Conservation (phyloP, 1,140 invertebrate genomes). For the Drosophila fuyamai region DNA sequence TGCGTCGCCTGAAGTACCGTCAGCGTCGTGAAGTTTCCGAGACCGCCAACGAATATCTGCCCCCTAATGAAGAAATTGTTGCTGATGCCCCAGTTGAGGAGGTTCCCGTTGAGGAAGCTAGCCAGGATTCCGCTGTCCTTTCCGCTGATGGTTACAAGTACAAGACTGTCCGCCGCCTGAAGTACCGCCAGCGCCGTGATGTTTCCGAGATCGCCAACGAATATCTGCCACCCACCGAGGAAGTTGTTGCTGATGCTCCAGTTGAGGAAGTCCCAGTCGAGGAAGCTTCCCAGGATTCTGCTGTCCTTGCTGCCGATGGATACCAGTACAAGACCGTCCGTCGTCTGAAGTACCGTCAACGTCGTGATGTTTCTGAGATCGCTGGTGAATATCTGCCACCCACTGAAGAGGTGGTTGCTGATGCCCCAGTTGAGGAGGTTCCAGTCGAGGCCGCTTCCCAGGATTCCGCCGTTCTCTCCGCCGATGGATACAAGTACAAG, state of each 20-base stretch:
- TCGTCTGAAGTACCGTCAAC: slow-evolving; percentile 9
- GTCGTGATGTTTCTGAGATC: slow-evolving; percentile 17
- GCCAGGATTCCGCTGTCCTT: slow-evolving; percentile 46
- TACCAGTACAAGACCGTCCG: slow-evolving; percentile 13
- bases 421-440: slow-evolving; percentile 27
- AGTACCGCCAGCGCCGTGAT: slow-evolving; percentile 62
- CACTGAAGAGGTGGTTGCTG: slow-evolving; percentile 29
- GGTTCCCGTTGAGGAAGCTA: slow-evolving; percentile 21
- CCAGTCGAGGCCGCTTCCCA: slow-evolving; percentile 32
- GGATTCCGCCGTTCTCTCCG: slow-evolving; percentile 52
- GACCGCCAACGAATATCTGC: slow-evolving; percentile 57
- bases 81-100: slow-evolving; percentile 22
- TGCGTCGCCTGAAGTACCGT: slow-evolving; percentile 60
- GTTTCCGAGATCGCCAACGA: slow-evolving; percentile 34
- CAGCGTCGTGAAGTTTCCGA: slow-evolving; percentile 67
- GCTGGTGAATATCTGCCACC: slow-evolving; percentile 63
- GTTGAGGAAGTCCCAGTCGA: neutral
- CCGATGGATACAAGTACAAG: slow-evolving; percentile 71
- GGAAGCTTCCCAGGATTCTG: neutral
- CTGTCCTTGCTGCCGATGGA: slow-evolving; percentile 4
- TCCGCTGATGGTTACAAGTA: slow-evolving; percentile 61
- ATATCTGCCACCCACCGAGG: slow-evolving; percentile 1
- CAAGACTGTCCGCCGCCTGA: slow-evolving; percentile 63
- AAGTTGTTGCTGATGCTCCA: neutral
- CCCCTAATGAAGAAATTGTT: slow-evolving; percentile 40